Conservation (phyloP, 2,797 vertebrate genomes). For the Malurus splendens region DNA sequence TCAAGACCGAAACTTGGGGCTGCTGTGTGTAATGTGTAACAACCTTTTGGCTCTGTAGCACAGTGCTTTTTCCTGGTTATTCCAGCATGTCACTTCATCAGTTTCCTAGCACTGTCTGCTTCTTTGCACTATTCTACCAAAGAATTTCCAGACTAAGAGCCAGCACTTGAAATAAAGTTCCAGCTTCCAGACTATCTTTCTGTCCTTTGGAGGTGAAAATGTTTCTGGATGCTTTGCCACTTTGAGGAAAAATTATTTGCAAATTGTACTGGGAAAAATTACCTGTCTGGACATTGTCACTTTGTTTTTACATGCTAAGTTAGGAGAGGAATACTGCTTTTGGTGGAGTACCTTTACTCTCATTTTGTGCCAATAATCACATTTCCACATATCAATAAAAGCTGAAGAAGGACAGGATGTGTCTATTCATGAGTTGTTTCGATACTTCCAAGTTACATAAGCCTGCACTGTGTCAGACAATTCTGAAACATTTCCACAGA, state of each 20-base stretch:
- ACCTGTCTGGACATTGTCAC: background rate
- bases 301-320: background rate
- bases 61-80: background rate
- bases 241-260: background rate
- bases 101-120: background rate
- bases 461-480: background rate
- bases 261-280: background rate
- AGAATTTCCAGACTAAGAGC: background rate
- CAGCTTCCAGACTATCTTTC: background rate
- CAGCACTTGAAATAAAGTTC: background rate
- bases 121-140: background rate
- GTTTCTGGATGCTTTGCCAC: background rate
- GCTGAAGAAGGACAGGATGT: background rate
- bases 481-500: background rate
- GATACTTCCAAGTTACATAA: background rate
- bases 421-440: background rate
- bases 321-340: background rate
- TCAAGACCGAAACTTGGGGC: background rate
- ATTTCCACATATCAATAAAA: background rate
- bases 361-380: background rate
- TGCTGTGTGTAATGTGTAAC: background rate
- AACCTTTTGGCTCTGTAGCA: background rate
- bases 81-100: background rate
- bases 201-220: background rate
- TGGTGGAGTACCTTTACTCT: background rate